Conservation (phyloP, 1,140 invertebrate species). For the Phenacoccus solenopsis region DNA sequence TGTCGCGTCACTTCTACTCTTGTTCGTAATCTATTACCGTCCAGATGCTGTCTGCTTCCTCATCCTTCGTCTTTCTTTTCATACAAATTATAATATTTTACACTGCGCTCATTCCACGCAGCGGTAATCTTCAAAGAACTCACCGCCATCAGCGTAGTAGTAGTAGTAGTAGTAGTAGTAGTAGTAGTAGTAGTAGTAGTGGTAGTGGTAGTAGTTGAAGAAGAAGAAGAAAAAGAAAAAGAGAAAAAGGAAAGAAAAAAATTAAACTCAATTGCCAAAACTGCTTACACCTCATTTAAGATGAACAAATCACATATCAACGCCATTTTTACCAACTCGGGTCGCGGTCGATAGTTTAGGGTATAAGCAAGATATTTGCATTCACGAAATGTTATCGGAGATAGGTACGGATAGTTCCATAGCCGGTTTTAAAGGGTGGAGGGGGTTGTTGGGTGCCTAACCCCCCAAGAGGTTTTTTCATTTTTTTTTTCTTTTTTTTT, state of each 20-base stretch:
- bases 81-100: background rate
- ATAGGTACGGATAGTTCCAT: too few species aligned
- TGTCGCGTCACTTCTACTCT: background rate
- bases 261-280: constrained; percentile 6
- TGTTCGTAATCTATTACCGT: constrained; percentile 5
- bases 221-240: background rate
- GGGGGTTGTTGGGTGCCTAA: too few species aligned
- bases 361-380: too few species aligned
- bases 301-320: constrained; percentile 8
- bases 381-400: too few species aligned
- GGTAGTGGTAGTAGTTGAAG: too few species aligned
- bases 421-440: too few species aligned
- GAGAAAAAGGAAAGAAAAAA: background rate
- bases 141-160: background rate
- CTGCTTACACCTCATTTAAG: constrained; percentile 10
- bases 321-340: background rate
- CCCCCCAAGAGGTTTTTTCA: too few species aligned
- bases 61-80: background rate
- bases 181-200: too few species aligned
- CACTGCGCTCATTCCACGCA: background rate
- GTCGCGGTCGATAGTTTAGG: too few species aligned
- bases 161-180: background rate
- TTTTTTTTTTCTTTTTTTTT: too few species aligned
- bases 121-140: background rate
- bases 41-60: background rate